phyloP scores from a whole-genome alignment of 2,113 vertebrate species.

The Rhizomys pruinosus region DNA sequence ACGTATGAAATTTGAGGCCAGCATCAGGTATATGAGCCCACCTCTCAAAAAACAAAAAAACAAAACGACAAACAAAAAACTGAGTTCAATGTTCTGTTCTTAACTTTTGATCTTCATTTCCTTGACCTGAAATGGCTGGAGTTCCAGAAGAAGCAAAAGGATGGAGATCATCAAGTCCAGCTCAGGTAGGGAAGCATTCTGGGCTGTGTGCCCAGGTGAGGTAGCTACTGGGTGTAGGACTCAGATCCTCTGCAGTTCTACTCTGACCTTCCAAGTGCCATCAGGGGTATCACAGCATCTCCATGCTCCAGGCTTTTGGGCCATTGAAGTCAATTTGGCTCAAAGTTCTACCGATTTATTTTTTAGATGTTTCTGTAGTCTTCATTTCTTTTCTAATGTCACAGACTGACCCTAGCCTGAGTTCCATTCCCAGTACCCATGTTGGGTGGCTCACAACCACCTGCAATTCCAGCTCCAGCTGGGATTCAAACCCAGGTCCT shows the following conservation, averaged over 20 bases:
- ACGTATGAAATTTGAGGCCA: neutral
- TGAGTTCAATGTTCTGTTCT: neutral
- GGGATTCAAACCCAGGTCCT: no score
- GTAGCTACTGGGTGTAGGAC: neutral
- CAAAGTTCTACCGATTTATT: neutral
- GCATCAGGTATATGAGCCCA: neutral
- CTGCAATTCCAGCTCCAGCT: neutral
- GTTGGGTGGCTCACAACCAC: neutral
- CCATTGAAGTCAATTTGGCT: neutral
- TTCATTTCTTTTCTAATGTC: conserved; percentile 1
- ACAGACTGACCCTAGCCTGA: neutral
- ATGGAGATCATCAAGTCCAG: conserved; percentile 37
- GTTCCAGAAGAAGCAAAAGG: conserved; percentile 72
- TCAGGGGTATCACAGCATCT: neutral
- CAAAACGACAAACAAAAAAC: neutral
- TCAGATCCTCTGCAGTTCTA: neutral
- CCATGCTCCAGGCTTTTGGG: neutral
- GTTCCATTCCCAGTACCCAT: neutral
- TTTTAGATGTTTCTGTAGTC: conserved; percentile 9
- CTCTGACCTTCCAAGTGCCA: neutral
- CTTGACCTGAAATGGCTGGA: conserved; percentile 70
- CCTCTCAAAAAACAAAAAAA: neutral
- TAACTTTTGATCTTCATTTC: conserved; percentile 59
- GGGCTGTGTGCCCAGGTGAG: neutral
- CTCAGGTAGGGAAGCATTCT: conserved; percentile 66